Evolutionary conservation across 1,140 invertebrate genomes (phyloP).

Genomic region (Branchinecta lindahli): DNA sequence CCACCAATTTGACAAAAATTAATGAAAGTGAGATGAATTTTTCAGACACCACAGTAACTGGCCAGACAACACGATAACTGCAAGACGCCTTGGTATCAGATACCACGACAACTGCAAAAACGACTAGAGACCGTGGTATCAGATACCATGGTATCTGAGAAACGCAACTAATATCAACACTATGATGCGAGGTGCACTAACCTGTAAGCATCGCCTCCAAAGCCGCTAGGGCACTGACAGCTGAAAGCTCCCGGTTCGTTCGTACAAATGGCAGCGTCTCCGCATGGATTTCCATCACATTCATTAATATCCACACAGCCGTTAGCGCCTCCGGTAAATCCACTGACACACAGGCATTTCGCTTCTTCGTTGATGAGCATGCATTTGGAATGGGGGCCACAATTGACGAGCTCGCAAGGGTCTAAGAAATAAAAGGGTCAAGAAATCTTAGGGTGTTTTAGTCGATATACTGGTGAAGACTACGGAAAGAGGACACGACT

Average conservation of each 20-base stretch:
- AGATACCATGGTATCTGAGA: no score
- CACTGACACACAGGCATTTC: constrained; percentile 55
- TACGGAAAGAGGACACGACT: no score
- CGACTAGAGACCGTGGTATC: no score
- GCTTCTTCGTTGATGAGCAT: constrained; percentile 65
- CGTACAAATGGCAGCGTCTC: constrained; percentile 61
- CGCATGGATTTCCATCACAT: constrained; percentile 57
- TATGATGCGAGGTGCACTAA: neutral
- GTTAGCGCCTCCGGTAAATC: constrained; percentile 36
- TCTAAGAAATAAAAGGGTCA: constrained; percentile 37
- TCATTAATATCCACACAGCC: constrained; percentile 78
- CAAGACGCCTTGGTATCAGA: no score
- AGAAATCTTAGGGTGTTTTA: neutral
- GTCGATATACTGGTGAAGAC: no score
- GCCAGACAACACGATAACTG: no score
- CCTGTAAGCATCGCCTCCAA: constrained; percentile 45
- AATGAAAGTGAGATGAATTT: no score
- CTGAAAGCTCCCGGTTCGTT: constrained; percentile 69
- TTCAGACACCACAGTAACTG: no score
- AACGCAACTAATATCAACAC: no score
- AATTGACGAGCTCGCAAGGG: constrained; percentile 70
- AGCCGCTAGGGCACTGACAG: constrained; percentile 57
- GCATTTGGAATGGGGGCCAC: constrained; percentile 74
- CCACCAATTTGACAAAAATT: no score
- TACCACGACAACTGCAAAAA: no score